Evolutionary conservation across 2,797 vertebrate genomes (phyloP), one percentile per base, ranked within the genome.

Genomic region (Antrozous pallidus): DNA sequence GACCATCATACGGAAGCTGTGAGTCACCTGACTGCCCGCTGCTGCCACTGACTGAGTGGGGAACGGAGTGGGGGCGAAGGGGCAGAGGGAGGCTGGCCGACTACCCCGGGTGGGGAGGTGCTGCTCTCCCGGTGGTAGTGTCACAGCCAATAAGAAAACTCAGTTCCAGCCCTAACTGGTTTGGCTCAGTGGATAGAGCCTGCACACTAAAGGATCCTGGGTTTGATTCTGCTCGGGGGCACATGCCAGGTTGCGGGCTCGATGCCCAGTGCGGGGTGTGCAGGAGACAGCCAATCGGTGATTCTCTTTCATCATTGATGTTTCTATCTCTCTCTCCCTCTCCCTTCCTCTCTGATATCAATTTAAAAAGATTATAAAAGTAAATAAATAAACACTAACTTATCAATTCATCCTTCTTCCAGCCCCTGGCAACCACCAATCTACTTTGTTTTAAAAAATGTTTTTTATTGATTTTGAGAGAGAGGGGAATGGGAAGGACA

Each of bases 1-100:
- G 96, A 98, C 98, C 2, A 98, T 99, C 78, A 99, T 99, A 97
- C 97, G 97, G 95, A 98, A 98, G 96, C 98, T 99, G 99, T 99
- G 96, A 99, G 99, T 98, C 58, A 18, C 49, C 26, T 45, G 14
- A 36, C 70, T 75, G 17, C 5, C 45, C 38, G 17, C 14, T 13
- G 17, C 17, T 8, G 42, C 67, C 38, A n/a, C n/a, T 13, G 3
- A 58, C 3, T 17, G 31, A 9, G 56, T 11, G 36, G 10, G 24
- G 40, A 33, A 38, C 5, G 31, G 10, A 6, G 13, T 18, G 56
- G 58, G 26, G 58, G 12, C 10, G 56, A 5, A 0, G 10, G 26
- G 58, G 12, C 10, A 24, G 4, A 0, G 10, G n/a, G 40, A 31
- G 45, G 45, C 38, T 26, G 67, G 20, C 36, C 58, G 40, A 40